phyloP scores from a whole-genome alignment of 2,113 vertebrate species.

The Thomomys bottae region DNA sequence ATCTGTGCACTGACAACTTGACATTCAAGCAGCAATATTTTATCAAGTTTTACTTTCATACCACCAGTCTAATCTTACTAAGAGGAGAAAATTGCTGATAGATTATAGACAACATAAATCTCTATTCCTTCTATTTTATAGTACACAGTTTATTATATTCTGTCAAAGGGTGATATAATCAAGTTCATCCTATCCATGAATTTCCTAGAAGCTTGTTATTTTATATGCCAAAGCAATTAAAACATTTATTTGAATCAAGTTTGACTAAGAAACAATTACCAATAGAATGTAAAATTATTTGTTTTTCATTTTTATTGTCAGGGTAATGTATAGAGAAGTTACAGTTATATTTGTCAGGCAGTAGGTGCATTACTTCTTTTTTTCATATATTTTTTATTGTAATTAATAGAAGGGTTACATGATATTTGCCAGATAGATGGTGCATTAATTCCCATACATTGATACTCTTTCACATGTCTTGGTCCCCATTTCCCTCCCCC shows the following conservation, averaged over 20 bases:
- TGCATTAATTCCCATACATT: no score
- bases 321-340: no score
- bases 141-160: background rate
- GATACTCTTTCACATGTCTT: no score
- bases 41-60: background rate
- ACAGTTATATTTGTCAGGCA: no score
- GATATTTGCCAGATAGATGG: no score
- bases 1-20: background rate
- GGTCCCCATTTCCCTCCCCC: no score
- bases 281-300: constrained; percentile 38
- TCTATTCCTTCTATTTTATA: background rate
- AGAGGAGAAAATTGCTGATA: background rate
- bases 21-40: background rate
- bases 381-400: no score
- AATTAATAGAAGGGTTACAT: no score
- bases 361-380: no score
- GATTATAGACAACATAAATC: background rate
- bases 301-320: no score
- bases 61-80: background rate
- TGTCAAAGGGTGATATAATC: background rate
- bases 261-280: background rate
- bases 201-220: background rate
- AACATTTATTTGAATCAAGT: constrained; percentile 17
- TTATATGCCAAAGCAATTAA: background rate
- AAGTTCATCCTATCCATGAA: background rate